A percentile compares a stretch with the other conserved stretches of the same genome.
These are phyloP conservation scores for Pelmatolapia mariae DNA, from an alignment of 2,113 vertebrate genomes.

Conservation along the genomic window DNA sequence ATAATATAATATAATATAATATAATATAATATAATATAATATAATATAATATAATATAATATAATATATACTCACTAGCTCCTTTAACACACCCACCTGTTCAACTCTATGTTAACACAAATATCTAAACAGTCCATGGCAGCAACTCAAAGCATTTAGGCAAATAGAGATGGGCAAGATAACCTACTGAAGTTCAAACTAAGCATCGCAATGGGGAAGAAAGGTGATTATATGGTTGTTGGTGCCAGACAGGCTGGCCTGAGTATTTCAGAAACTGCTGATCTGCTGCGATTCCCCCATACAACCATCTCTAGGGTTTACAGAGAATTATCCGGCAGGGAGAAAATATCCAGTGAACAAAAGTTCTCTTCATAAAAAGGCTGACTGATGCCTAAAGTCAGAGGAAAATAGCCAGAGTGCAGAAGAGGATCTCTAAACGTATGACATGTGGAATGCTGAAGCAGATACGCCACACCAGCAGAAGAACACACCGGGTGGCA, in stretches of 20 bases:
- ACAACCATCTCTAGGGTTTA: not conserved
- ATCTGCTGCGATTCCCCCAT: not conserved
- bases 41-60: not conserved
- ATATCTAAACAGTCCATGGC: not conserved
- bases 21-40: not conserved
- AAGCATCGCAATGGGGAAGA: not conserved
- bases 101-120: not conserved
- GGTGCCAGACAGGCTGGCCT: not conserved
- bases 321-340: not conserved
- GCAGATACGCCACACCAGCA: not conserved
- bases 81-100: not conserved
- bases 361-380: not conserved
- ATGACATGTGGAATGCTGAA: not conserved
- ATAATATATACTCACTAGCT: not conserved
- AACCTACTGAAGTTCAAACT: not conserved
- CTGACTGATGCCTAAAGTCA: not conserved
- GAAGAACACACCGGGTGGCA: not conserved
- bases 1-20: too few relatives aligned
- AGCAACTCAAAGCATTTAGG: not conserved
- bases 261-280: not conserved
- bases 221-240: not conserved
- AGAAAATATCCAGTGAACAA: not conserved
- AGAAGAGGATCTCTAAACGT: not conserved
- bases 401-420: not conserved
- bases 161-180: not conserved